These are phyloP conservation scores for Melipona bicolor DNA, from an alignment of 2,888 invertebrate genomes.

Conservation along the genomic window DNA sequence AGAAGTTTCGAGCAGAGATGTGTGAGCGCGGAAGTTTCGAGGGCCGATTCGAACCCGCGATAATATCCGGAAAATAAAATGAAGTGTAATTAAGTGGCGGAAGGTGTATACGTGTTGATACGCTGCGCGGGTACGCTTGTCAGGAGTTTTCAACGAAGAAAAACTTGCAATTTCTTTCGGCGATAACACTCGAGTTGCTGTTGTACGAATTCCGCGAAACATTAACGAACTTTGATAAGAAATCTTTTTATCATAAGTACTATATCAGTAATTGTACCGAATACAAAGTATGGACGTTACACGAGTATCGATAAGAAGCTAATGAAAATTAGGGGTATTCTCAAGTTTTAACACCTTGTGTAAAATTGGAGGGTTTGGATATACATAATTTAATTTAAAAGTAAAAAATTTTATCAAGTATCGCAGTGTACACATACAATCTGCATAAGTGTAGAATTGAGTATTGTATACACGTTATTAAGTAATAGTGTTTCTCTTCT, in stretches of 20 bases:
- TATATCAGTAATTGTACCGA: too few relatives aligned
- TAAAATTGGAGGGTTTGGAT: too few relatives aligned
- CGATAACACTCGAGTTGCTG: neutral
- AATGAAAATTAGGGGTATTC: too few relatives aligned
- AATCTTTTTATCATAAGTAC: neutral
- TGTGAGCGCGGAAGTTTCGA: conserved; percentile 3
- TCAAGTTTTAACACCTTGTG: too few relatives aligned
- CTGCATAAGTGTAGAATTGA: too few relatives aligned
- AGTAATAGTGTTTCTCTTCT: too few relatives aligned
- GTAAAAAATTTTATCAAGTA: too few relatives aligned
- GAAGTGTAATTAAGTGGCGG: neutral
- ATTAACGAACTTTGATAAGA: neutral
- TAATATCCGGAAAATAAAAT: conserved; percentile 13
- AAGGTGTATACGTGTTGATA: neutral
- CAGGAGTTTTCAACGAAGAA: neutral
- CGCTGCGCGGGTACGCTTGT: neutral
- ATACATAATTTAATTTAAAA: too few relatives aligned
- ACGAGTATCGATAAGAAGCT: too few relatives aligned
- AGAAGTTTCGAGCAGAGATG: neutral
- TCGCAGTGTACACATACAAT: too few relatives aligned
- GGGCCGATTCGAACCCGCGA: conserved; percentile 1
- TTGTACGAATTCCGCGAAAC: neutral
- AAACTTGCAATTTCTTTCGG: neutral
- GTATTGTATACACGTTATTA: too few relatives aligned
- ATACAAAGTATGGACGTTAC: too few relatives aligned